Evolutionary conservation across 2,888 invertebrate species (phyloP).

Genomic region (Craniophora ligustri): DNA sequence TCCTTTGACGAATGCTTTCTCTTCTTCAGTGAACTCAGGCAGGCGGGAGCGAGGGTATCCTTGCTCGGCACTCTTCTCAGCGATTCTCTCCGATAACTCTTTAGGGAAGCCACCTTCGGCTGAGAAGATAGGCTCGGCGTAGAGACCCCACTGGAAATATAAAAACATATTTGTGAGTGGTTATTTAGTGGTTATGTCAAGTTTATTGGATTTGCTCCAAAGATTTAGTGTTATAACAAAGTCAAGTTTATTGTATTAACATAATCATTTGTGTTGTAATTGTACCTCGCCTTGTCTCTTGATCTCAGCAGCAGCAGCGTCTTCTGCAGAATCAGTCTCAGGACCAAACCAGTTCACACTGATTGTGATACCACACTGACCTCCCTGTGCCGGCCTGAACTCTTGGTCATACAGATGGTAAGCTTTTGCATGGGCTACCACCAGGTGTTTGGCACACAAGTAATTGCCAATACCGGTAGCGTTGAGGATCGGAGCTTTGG

Average conservation of each 20-base stretch:
- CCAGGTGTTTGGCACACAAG: constrained; percentile 82
- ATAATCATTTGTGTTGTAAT: too few relatives aligned
- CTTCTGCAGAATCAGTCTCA: constrained; percentile 65
- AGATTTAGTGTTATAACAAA: background rate
- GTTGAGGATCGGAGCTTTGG: constrained; percentile 71
- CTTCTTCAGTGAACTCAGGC: constrained; percentile 76
- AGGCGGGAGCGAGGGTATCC: constrained; percentile 75
- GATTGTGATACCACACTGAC: constrained; percentile 68
- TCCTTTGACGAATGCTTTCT: constrained; percentile 65
- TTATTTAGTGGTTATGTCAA: too few relatives aligned
- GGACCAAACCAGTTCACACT: constrained; percentile 57
- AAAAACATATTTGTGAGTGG: background rate
- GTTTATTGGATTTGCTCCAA: too few relatives aligned
- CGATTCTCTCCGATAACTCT: constrained; percentile 76
- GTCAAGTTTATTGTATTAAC: too few relatives aligned
- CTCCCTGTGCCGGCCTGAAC: constrained; percentile 66
- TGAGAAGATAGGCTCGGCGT: constrained; percentile 83
- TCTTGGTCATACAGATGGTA: constrained; percentile 76
- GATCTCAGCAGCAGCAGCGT: constrained; percentile 67
- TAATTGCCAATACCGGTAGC: constrained; percentile 82
- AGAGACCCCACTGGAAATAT: constrained; percentile 72
- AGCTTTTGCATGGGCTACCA: constrained; percentile 86
- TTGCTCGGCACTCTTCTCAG: constrained; percentile 74
- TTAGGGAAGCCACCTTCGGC: constrained; percentile 85
- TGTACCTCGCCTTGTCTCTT: constrained; percentile 42